These are phyloP conservation scores for Alca torda DNA, from an alignment of 2,797 vertebrate species.

Conservation along the genomic window DNA sequence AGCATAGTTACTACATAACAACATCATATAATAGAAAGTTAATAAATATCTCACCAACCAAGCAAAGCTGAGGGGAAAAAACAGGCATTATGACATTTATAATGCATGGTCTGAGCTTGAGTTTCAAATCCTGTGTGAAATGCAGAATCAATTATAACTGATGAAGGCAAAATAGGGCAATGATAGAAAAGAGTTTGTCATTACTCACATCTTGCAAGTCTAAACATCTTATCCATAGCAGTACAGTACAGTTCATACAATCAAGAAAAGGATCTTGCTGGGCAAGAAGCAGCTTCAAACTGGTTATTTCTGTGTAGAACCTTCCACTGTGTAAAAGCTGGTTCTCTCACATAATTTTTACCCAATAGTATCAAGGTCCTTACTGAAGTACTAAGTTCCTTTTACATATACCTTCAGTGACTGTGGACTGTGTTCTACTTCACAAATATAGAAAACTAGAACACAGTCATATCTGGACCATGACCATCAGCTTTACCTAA, in stretches of 20 bases:
- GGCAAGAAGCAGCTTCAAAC: background rate
- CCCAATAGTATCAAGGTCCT: background rate
- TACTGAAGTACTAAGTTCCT: background rate
- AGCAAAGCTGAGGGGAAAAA: background rate
- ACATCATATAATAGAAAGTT: background rate
- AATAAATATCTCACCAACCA: background rate
- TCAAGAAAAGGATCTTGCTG: background rate
- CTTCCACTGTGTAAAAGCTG: background rate
- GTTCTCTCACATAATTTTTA: background rate
- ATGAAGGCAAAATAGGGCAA: background rate
- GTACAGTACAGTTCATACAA: background rate
- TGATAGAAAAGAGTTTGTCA: background rate
- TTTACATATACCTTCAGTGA: background rate
- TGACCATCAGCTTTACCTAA: background rate
- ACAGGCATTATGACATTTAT: background rate
- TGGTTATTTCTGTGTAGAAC: background rate
- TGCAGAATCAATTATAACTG: background rate
- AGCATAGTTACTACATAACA: background rate
- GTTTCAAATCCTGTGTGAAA: background rate
- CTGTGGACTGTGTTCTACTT: background rate
- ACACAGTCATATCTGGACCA: background rate
- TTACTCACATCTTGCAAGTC: background rate
- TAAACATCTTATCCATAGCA: background rate
- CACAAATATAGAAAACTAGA: background rate
- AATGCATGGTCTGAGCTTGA: background rate